Conservation (phyloP, 2,113 vertebrate genomes). For the Diadophis punctatus region DNA sequence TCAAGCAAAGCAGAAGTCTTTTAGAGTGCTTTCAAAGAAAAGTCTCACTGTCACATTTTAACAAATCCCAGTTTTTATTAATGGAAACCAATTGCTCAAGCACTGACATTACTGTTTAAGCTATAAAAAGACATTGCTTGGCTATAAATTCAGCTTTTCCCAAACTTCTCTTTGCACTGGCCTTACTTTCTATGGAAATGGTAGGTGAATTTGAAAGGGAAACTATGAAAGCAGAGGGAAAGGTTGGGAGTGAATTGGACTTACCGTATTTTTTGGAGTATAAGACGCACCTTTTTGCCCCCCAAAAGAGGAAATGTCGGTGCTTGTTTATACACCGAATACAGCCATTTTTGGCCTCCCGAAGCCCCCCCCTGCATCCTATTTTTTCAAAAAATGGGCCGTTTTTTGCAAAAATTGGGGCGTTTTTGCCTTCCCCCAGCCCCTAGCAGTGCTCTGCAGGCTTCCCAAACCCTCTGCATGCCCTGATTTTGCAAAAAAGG, state of each 20-base stretch:
- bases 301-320: too few species aligned
- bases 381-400: too few species aligned
- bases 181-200: background rate
- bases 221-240: background rate
- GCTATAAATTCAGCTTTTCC: background rate
- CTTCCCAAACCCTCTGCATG: too few species aligned
- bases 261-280: too few species aligned
- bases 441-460: too few species aligned
- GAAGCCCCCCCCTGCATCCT: too few species aligned
- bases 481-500: too few species aligned
- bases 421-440: too few species aligned
- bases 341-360: too few species aligned
- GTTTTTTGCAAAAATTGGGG: too few species aligned
- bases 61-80: background rate
- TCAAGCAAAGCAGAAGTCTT: background rate
- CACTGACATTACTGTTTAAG: background rate
- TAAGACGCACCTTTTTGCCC: too few species aligned
- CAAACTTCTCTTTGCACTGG: background rate
- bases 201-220: background rate
- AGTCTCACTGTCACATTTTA: background rate
- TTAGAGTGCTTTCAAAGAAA: background rate
- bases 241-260: background rate
- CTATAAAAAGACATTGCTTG: background rate
- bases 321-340: too few species aligned
- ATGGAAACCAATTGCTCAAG: background rate